Base-by-base conservation (phyloP, 2,888 invertebrate species). In the Polyommatus icarus region DNA sequence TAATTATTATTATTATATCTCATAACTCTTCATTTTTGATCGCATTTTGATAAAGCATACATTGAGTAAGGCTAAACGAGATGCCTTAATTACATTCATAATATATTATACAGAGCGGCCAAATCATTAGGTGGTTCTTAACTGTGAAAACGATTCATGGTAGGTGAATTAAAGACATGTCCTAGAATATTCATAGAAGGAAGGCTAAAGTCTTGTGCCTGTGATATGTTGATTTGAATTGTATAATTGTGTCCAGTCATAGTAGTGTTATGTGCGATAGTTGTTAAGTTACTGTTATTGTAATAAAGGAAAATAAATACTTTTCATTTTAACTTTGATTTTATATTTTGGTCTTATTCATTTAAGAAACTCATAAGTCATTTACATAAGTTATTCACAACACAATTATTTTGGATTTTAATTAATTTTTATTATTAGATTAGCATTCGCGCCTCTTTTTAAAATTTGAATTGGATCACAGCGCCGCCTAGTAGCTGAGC, bases 181-280 rank as follows among this genome's bases (percentile, higher is more conserved):
- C 20, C 40, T n/a, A 72, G 24, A 40, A 72, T 72, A 72, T 40
- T 72, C 20, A 7, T n/a, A 50, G 20, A 46, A 40, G 36, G 57
- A 59, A 61, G 72, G 75, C 61, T 76, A 77, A 77, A 78, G 77
- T 79, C 78, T 78, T 79, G 77, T 76, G 85, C 86, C 87, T 87
- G 88, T 88, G 87, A 87, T 87, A 87, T 84, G 83, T 83, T 85
- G 78, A 82, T 84, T 83, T 84, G 80, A 76, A 76, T 79, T 80
- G 76, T 80, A 77, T n/a, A n/a, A n/a, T 72, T 50, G 50, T 75
- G 75, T 75, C 29, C 67, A 75, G 50, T 75, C 75, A 75, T 75
- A 75, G 75, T 75, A 75, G 73, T 73, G 40, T 50, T 75, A 75
- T 29, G 29, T 67, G 67, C 67, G 67, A 54, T 75, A 54, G 50